Conservation (phyloP, 2,113 vertebrate species). For the Mola mola region DNA sequence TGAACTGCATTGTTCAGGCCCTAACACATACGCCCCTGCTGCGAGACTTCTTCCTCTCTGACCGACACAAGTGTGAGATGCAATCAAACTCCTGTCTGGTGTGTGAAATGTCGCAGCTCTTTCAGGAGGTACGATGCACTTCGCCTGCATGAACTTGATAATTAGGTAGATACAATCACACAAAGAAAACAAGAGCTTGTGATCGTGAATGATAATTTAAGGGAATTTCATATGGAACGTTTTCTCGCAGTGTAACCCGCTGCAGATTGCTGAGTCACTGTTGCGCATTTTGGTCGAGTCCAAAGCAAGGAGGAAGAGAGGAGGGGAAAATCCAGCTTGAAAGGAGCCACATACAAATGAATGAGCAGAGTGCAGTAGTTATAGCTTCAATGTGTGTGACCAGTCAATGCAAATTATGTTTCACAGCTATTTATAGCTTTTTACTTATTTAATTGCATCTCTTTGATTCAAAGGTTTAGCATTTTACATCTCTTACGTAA, state of each 20-base stretch:
- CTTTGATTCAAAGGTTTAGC: conserved; percentile 8
- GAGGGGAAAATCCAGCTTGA: conserved; percentile 30
- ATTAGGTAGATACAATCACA: conserved; percentile 1
- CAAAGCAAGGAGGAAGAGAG: conserved; percentile 30
- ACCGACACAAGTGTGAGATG: conserved; percentile 98
- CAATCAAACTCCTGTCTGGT: conserved; percentile 98
- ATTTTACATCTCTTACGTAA: conserved; percentile 57
- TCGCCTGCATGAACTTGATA: conserved; percentile 6
- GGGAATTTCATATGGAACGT: conserved; percentile 24
- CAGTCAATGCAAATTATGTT: conserved; percentile 1
- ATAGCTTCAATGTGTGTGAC: conserved; percentile 23
- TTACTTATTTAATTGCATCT: conserved; percentile 11
- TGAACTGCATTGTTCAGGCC: conserved; percentile 99
- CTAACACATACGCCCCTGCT: conserved; percentile 97
- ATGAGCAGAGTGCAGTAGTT: conserved; percentile 24
- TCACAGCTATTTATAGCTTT: conserved; percentile 6
- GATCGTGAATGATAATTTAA: conserved; percentile 6
- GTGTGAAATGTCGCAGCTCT: conserved; percentile 98
- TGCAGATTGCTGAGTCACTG: conserved; percentile 60
- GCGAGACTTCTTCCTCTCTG: conserved; percentile 97
- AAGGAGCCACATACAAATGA: conserved; percentile 27
- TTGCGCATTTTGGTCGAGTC: conserved; percentile 45
- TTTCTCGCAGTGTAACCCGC: conserved; percentile 19
- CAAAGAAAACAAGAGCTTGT: neutral
- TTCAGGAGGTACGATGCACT: conserved; percentile 90